A percentile compares a stretch with the other conserved stretches of the same genome.
Evolutionary conservation across 2,797 vertebrate species (phyloP).

Genomic region (Hippopotamyrus pictus): DNA sequence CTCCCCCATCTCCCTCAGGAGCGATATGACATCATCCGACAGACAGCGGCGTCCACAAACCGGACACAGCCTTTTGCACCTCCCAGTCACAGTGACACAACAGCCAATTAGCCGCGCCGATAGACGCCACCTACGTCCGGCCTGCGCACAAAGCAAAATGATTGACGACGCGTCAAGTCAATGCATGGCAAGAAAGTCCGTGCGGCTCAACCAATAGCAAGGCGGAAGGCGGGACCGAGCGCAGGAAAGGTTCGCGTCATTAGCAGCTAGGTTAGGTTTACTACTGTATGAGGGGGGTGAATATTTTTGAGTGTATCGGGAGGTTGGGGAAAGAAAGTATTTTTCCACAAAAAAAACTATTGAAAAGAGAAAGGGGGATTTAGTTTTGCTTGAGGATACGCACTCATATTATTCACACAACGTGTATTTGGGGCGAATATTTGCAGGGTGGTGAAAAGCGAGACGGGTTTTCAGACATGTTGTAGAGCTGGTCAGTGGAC

Average conservation of each 20-base stretch:
- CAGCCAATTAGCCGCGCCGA: constrained; percentile 24
- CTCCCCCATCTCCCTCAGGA: neutral
- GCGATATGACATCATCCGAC: constrained; percentile 8
- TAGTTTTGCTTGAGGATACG: constrained; percentile 25
- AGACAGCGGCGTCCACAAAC: constrained; percentile 6
- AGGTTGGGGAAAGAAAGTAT: constrained; percentile 40
- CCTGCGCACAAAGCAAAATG: constrained; percentile 27
- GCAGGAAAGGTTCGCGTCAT: constrained; percentile 34
- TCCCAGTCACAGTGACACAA: neutral
- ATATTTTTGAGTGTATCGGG: constrained; percentile 40
- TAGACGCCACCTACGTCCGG: constrained; percentile 17
- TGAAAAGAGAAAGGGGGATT: constrained; percentile 11
- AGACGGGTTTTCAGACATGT: constrained; percentile 42
- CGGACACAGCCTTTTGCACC: neutral
- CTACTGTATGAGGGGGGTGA: constrained; percentile 35
- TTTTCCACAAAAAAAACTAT: constrained; percentile 32
- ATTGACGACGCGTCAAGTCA: constrained; percentile 29
- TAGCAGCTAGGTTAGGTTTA: constrained; percentile 40
- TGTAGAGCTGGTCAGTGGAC: constrained; percentile 62
- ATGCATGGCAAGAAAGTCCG: neutral
- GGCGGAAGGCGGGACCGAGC: constrained; percentile 34
- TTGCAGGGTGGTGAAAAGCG: constrained; percentile 32
- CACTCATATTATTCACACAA: constrained; percentile 38
- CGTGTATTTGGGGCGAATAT: constrained; percentile 40
- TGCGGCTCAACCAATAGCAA: constrained; percentile 40